Base-by-base conservation (phyloP, 2,888 invertebrate species). In the Acanthosepion pharaonis region DNA sequence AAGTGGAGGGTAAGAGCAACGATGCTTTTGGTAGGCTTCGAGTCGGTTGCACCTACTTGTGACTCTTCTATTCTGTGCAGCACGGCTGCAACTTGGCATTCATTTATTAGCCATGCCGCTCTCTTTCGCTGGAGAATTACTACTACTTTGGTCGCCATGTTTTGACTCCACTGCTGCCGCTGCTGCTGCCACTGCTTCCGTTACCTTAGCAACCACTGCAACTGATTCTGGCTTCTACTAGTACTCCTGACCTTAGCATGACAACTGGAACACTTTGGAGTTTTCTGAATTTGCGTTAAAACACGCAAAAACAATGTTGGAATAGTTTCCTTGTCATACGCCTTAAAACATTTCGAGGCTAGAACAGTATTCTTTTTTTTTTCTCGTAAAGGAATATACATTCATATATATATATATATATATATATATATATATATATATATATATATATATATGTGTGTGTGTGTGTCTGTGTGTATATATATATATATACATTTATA, bases 221-320 rank as follows among this genome's bases (percentile, higher is more conserved):
- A 78, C 78, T 78, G n/a, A 78, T 78, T 78, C 78, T 78, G 78
- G n/a, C n/a, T 78, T n/a, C 78, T n/a, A n/a, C 33, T n/a, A 78
- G 78, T 78, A 78, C 18, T n/a, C 78, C 78, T 78, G 78, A 78
- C 78, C 78, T 78, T n/a, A n/a, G n/a, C 78, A 78, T 78, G 78
- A 78, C 78, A 78, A 78, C 78, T 78, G n/a, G 78, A 78, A n/a
- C 78, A 78, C n/a, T 78, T n/a, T 78, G n/a, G n/a, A 78, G n/a
- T n/a, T 78, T 78, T 78, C 78, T 11, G n/a, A n/a, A n/a, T 78
- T 78, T 33, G n/a, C 9, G 78, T 15, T 78, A 78, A n/a, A n/a
- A 59, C 1, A n/a, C 9, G n/a, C n/a, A 9, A 78, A n/a, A 78
- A n/a, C 11, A 78, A n/a, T 0, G 11, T n/a, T 78, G n/a, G 23